A percentile compares a stretch with the other conserved stretches of the same genome.
phyloP scores from a whole-genome alignment of 2,888 invertebrate genomes.

The Panorpa germanica region DNA sequence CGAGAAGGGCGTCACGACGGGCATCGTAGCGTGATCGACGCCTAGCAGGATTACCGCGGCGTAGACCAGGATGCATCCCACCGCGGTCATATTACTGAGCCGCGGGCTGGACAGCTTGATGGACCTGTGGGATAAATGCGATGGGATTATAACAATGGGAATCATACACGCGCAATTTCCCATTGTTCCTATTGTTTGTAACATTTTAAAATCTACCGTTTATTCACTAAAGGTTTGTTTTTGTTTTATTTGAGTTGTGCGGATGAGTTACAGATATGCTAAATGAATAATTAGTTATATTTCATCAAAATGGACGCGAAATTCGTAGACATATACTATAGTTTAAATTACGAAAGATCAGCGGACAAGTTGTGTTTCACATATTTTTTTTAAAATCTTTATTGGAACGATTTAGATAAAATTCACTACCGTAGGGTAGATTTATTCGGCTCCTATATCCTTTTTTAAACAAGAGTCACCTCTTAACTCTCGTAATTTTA shows the following conservation, averaged over 20 bases:
- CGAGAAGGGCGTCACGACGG: constrained; percentile 50
- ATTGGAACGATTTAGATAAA: too few species aligned
- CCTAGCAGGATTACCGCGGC: constrained; percentile 72
- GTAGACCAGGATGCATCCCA: constrained; percentile 83
- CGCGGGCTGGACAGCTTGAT: constrained; percentile 86
- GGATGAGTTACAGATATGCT: too few species aligned
- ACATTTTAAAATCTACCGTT: background rate
- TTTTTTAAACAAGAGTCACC: too few species aligned
- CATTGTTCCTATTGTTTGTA: background rate
- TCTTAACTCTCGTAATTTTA: too few species aligned
- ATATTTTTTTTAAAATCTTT: too few species aligned
- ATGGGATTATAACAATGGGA: background rate
- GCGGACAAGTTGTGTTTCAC: too few species aligned
- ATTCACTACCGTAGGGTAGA: too few species aligned
- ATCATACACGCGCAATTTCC: constrained; percentile 6
- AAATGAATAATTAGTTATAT: too few species aligned
- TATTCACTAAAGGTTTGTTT: background rate
- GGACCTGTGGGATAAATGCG: constrained; percentile 33
- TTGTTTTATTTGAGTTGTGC: constrained; percentile 4
- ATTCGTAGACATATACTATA: too few species aligned
- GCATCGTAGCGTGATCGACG: constrained; percentile 61
- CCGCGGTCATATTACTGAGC: constrained; percentile 78
- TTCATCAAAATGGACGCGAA: too few species aligned
- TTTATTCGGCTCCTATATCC: too few species aligned
- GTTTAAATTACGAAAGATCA: too few species aligned